These are phyloP conservation scores for Mormyrus iriodes DNA, from an alignment of 2,113 vertebrate species.

Conservation along the genomic window DNA sequence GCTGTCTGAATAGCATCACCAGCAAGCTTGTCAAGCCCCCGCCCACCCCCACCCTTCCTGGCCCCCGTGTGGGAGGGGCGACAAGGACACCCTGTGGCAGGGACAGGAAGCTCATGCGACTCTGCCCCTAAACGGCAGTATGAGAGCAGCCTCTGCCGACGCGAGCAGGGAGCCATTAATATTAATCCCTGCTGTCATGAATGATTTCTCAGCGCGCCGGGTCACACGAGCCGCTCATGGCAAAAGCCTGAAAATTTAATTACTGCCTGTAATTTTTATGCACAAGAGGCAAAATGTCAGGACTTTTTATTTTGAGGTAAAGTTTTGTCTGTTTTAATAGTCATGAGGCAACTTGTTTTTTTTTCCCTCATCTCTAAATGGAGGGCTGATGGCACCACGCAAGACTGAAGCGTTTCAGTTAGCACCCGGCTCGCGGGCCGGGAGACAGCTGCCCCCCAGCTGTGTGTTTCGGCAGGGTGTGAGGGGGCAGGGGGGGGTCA, in stretches of 20 bases:
- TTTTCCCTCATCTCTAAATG: constrained; percentile 22
- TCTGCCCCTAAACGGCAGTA: constrained; percentile 72
- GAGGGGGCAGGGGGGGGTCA: not conserved
- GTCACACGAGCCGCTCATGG: constrained; percentile 85
- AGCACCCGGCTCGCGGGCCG: not conserved
- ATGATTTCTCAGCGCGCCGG: constrained; percentile 94
- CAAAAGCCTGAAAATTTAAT: constrained; percentile 98
- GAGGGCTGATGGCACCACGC: constrained; percentile 28
- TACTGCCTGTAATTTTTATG: constrained; percentile 97
- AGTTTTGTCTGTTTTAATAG: constrained; percentile 80
- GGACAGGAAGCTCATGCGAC: constrained; percentile 62
- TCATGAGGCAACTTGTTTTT: constrained; percentile 50
- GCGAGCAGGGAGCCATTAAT: constrained; percentile 93
- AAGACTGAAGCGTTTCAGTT: constrained; percentile 25
- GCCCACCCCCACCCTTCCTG: not conserved
- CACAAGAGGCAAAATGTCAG: constrained; percentile 86
- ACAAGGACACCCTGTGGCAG: constrained; percentile 90
- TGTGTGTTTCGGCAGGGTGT: not conserved
- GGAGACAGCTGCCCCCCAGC: not conserved
- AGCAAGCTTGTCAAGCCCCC: not conserved
- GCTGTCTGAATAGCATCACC: not conserved
- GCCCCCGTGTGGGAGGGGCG: constrained; percentile 73
- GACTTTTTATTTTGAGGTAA: constrained; percentile 84
- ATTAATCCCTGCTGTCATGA: constrained; percentile 98
- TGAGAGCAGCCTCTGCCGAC: constrained; percentile 89